Base-by-base conservation (phyloP, 2,113 vertebrate species). In the Eira barbara region DNA sequence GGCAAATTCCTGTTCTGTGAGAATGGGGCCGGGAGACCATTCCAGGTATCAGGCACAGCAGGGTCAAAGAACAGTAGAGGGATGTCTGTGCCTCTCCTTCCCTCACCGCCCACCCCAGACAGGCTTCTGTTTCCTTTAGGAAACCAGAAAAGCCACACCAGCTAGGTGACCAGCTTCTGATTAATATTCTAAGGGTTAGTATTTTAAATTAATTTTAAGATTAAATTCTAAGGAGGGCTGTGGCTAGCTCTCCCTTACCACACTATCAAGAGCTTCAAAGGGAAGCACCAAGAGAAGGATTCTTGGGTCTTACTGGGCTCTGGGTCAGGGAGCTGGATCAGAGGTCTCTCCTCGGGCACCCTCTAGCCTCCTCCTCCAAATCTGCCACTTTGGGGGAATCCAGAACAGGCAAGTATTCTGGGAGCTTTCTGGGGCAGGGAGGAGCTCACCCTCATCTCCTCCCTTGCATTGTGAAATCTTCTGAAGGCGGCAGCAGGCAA, bases 381-480 rank as follows among this genome's bases (percentile, higher is more conserved):
- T 13, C 3, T 10, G 47, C 34, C 82, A 9, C 42, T 71, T n/a
- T 4, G 25, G 39, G 34, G 4, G 6, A 6, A 69, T 29, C 7
- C 31, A 73, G 29, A 31, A 74, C 4, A 76, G 39, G 12, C 0
- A 15, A 21, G 20, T 39, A 10, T 20, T 2, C 59, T 11, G 36
- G 17, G 78, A 45, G 69, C 39, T 57, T 89, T 76, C 79, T n/a
- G 0, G 36, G 67, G 31, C n/a, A 31, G 52, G 10, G 12, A 55
- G 14, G 74, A 14, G 3, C n/a, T 78, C 47, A 39, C 8, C 79
- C 52, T 34, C 47, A 27, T 11, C 39, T n/a, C n/a, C 5, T 39
- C 25, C 20, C n/a, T 61, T 45, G 17, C 31, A 93, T 89, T 96
- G 83, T 95, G 97, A 94, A 29, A 69, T 93, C 86, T 71, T 34